Evolutionary conservation across 2,888 invertebrate species (phyloP).

Genomic region (Andrena dorsata): DNA sequence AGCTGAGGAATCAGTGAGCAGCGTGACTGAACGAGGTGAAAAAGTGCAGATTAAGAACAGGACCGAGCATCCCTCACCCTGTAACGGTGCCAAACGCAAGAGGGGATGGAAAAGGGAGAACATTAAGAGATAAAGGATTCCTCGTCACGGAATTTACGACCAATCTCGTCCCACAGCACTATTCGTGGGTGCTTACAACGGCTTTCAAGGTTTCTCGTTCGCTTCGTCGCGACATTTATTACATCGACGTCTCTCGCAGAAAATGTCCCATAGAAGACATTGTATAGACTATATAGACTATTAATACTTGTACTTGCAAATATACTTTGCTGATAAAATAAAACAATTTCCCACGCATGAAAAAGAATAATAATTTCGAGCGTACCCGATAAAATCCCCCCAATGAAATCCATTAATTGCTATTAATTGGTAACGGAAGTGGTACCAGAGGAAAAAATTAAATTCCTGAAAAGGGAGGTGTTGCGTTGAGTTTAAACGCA

Average conservation of each 20-base stretch:
- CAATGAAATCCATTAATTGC: conserved; percentile 5
- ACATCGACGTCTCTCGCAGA: background rate
- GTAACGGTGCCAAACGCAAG: conserved; percentile 41
- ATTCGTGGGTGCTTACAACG: conserved; percentile 43
- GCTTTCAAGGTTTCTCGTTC: conserved; percentile 17
- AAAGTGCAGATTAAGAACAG: conserved; percentile 64
- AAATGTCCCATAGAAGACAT: background rate
- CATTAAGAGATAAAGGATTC: conserved; percentile 73
- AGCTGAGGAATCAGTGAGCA: conserved; percentile 37
- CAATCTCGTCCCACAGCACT: conserved; percentile 59
- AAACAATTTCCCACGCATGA: background rate
- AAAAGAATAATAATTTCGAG: background rate
- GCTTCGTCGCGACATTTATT: conserved; percentile 3
- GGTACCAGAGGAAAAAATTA: background rate
- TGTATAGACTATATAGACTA: too few species aligned
- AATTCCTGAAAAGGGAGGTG: background rate
- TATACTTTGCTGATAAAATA: background rate
- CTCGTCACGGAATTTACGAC: conserved; percentile 65
- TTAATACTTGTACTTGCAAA: background rate
- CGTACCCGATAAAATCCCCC: background rate
- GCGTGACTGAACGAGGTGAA: conserved; percentile 47
- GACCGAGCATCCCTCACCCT: conserved; percentile 62
- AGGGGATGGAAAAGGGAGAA: conserved; percentile 41
- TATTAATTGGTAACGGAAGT: background rate
- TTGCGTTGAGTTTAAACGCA: background rate